Evolutionary conservation across 2,113 vertebrate genomes (phyloP), one percentile per base, ranked within the genome.

Genomic region (Burhinus bistriatus): DNA sequence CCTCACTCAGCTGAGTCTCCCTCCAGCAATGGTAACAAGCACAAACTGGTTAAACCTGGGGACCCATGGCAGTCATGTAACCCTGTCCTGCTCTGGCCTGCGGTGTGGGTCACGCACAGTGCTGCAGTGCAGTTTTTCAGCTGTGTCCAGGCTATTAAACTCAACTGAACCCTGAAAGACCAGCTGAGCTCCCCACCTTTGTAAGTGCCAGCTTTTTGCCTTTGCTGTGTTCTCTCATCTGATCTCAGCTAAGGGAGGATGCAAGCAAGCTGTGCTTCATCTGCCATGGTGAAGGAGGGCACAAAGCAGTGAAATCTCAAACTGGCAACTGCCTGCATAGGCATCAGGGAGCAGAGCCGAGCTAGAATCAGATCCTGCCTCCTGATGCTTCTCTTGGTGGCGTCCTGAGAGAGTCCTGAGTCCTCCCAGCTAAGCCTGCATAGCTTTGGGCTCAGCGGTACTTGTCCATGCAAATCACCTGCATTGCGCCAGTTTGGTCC

Each of bases 61-160:
- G 45, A 52, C 11, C 25, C 2, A 1, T 4, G 15, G 32, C 30
- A 49, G 30, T 54, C 38, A 78, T 2, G 0, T 77, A 85, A 42
- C 12, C 30, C 14, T 58, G 13, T 47, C 34, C 52, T 55, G 38
- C 52, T 81, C 81, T 88, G 47, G 20, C 30, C 27, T 29, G 8
- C 0, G 0, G 2, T 19, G 51, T 38, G n/a, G 55, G 36, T 88
- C 59, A 70, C 32, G 45, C 15, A 21, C 11, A 19, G 3, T 25
- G 40, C n/a, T 73, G 40, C 57, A 78, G 49, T 22, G 15, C 58
- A 22, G 21, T 64, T 87, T 70, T 75, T 82, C 54, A 54, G 49
- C 52, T 52, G 9, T 71, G 57, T 40, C 47, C 34, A 1, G 4
- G 42, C 42, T 55, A 10, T 58, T 83, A 59, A 89, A 76, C 57